Conservation (phyloP, 2,113 vertebrate genomes). For the Cyanoliseus patagonus region DNA sequence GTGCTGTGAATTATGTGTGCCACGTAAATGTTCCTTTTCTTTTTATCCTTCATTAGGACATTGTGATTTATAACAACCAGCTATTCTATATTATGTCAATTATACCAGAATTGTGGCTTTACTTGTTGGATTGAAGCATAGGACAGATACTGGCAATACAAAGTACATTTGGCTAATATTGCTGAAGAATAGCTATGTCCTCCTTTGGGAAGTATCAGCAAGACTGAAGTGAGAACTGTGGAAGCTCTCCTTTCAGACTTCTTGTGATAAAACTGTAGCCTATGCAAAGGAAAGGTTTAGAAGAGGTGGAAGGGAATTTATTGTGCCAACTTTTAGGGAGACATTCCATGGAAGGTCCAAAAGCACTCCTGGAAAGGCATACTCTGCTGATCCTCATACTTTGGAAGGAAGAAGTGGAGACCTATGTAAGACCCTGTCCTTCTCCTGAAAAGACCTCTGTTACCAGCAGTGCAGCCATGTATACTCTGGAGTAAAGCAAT, state of each 20-base stretch:
- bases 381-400: background rate
- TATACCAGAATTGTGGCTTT: constrained; percentile 21
- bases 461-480: background rate
- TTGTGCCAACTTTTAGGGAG: background rate
- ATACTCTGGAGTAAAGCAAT: background rate
- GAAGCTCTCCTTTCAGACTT: background rate
- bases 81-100: background rate
- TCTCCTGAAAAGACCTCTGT: background rate
- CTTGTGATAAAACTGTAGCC: background rate
- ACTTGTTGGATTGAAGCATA: background rate
- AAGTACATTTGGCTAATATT: background rate
- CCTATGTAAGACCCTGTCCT: background rate
- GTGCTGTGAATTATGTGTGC: constrained; percentile 29
- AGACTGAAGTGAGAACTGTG: background rate
- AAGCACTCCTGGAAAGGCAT: background rate
- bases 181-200: background rate
- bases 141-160: background rate
- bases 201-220: background rate
- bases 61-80: constrained; percentile 37
- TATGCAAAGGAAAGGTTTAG: background rate
- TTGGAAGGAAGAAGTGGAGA: background rate
- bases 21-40: constrained; percentile 39
- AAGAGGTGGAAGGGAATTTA: background rate
- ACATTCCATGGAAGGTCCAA: background rate
- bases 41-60: constrained; percentile 45